phyloP scores from a whole-genome alignment of 2,888 invertebrate species.

The Panorpa germanica region DNA sequence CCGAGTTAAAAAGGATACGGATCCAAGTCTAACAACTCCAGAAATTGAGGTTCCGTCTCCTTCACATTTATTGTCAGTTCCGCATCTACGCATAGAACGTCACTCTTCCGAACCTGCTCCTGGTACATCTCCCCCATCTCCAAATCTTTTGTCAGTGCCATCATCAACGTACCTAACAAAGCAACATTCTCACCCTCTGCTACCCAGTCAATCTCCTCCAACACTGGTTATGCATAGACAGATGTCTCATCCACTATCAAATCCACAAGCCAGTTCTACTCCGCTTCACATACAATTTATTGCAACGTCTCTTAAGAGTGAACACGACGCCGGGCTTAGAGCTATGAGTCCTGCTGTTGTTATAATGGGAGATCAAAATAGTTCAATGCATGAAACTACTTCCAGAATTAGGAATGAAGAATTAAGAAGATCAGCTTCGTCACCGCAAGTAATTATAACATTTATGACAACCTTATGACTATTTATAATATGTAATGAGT shows the following conservation, averaged over 20 bases:
- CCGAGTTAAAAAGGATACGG: slow-evolving; percentile 42
- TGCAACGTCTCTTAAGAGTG: not conserved
- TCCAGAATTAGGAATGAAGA: slow-evolving; percentile 35
- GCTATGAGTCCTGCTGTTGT: slow-evolving; percentile 23
- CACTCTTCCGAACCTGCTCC: slow-evolving; percentile 41
- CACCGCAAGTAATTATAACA: slow-evolving; percentile 31
- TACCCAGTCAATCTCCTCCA: slow-evolving; percentile 33
- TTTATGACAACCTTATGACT: slow-evolving; percentile 1
- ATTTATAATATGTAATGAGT: not conserved
- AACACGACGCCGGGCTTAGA: slow-evolving; percentile 16
- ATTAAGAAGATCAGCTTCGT: slow-evolving; percentile 36
- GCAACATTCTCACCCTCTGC: slow-evolving; percentile 44
- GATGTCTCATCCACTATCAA: slow-evolving; percentile 28
- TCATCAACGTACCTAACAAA: slow-evolving; percentile 36
- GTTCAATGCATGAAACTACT: slow-evolving; percentile 16
- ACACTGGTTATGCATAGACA: slow-evolving; percentile 25
- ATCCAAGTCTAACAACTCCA: slow-evolving; percentile 17
- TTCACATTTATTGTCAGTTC: slow-evolving; percentile 25
- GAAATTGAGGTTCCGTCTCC: slow-evolving; percentile 11
- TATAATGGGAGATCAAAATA: slow-evolving; percentile 18
- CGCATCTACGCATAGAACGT: slow-evolving; percentile 30
- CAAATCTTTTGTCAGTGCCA: slow-evolving; percentile 35
- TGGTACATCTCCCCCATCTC: slow-evolving; percentile 27
- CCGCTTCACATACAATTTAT: too few species aligned
- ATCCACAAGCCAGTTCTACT: slow-evolving; percentile 13